Percentiles rank a stretch among this genome's conserved stretches.
phyloP scores from a whole-genome alignment of 2,113 vertebrate species.

The human (Homo sapiens) region GRCh38 chr11:17112501-17113000 shows the following conservation, averaged over 20 bases:
- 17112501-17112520: slow-evolving; percentile 25
- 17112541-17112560: background rate
- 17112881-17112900: background rate
- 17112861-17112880: background rate
- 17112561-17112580: slow-evolving; percentile 93
- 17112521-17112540: background rate
- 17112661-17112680: slow-evolving; percentile 89
- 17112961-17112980: slow-evolving; percentile 28
- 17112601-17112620: slow-evolving; percentile 95
- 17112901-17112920: background rate
- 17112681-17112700: slow-evolving; percentile 56
- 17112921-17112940: background rate
- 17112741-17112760: background rate
- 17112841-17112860: background rate
- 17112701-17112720: slow-evolving; percentile 39
- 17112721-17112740: background rate
- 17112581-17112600: slow-evolving; percentile 99
- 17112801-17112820: background rate
- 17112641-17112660: slow-evolving; percentile 99
- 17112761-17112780: background rate
- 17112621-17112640: slow-evolving; percentile 93
- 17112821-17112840: too few relatives aligned
- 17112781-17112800: background rate
- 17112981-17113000: background rate
- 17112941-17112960: background rate